Base-by-base conservation (phyloP, 2,797 vertebrate species). In the Potorous gilbertii region DNA sequence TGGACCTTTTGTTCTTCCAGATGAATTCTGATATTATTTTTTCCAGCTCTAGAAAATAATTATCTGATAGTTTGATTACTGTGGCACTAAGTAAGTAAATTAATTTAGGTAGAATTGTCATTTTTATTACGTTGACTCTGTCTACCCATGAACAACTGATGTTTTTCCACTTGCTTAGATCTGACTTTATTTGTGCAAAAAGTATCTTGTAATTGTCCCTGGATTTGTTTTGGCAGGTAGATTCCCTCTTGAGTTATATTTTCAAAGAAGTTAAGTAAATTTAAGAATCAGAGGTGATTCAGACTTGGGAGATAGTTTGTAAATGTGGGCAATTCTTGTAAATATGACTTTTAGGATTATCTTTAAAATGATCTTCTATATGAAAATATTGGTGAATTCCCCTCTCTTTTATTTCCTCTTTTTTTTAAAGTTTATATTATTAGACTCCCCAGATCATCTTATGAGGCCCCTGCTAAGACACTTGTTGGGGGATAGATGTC, bases 401-500 rank as follows among this genome's bases (percentile, higher is more conserved):
- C 52, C 50, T 94, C 34, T 1, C 93, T 55, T 90, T n/a, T 95
- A 1, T 0, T 59, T 1, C 54, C 12, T n/a, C 4, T 55, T 56
- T 55, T 66, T 74, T 95, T 94, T 96, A 24, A 52, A 57, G 6
- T 24, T 55, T 2, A 94, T 92, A 34, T 16, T 52, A 0, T 62
- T 27, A 21, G 9, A 91, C 46, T 94, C 52, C 46, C 95, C 94
- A 91, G 10, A 93, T 97, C 59, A 28, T 16, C 34, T 55, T 87
- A 56, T 52, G 93, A 54, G 89, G 59, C 4, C 56, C 81, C 90
- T 94, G 24, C 91, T 74, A 56, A 96, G 55, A 93, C 21, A 55
- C 59, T 92, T 91, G 12, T 46, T 92, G 27, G 56, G 54, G 28
- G 96, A 24, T 92, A 93, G n/a, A 87, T 50, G 94, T 96, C 40